phyloP scores from a whole-genome alignment of 2,888 invertebrate genomes.

The Hesperia comma region DNA sequence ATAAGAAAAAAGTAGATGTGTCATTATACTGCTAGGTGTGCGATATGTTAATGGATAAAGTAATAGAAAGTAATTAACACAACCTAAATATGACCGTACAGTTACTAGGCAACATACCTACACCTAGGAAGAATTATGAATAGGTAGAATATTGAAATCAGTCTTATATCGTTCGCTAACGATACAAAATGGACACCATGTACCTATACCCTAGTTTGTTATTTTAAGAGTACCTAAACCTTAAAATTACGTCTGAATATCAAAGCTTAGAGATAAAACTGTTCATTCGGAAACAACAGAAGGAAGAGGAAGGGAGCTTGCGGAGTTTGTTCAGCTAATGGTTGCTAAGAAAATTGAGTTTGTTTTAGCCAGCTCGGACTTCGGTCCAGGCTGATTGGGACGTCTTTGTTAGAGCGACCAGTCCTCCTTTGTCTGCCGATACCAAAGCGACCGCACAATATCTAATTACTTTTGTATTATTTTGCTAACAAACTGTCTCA shows the following conservation, averaged over 20 bases:
- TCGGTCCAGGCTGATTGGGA: background rate
- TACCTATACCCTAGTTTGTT: too few species aligned
- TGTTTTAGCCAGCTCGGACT: background rate
- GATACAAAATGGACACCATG: too few species aligned
- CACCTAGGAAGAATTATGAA: too few species aligned
- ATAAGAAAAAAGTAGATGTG: too few species aligned
- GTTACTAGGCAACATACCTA: too few species aligned
- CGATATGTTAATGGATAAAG: too few species aligned
- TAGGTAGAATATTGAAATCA: too few species aligned
- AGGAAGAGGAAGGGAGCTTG: background rate
- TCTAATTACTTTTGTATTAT: background rate
- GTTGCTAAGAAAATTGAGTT: conserved; percentile 18
- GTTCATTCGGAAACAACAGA: conserved; percentile 12
- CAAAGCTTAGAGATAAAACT: background rate
- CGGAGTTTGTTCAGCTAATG: conserved; percentile 13
- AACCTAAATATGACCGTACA: too few species aligned
- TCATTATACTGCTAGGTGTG: too few species aligned
- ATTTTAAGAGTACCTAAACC: background rate
- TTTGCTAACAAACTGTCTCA: background rate
- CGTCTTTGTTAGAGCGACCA: background rate
- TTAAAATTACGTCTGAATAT: background rate
- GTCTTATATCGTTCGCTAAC: too few species aligned
- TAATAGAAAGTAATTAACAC: too few species aligned
- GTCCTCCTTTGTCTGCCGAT: background rate
- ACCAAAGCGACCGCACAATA: background rate